phyloP scores from a whole-genome alignment of 2,113 vertebrate species.

The Trogon surrucura region DNA sequence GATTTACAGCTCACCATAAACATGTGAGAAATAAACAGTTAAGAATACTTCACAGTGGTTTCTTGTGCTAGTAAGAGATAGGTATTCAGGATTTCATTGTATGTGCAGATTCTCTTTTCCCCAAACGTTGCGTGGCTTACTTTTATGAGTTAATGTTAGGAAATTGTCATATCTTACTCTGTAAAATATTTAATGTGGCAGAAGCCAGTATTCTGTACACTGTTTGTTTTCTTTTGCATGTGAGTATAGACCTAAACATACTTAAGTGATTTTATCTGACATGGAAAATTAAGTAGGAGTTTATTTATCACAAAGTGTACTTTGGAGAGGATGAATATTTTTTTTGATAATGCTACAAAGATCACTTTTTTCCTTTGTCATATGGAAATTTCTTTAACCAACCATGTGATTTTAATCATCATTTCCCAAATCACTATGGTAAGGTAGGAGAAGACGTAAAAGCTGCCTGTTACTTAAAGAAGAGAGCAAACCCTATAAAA shows the following conservation, averaged over 20 bases:
- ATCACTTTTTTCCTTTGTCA: not conserved
- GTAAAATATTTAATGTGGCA: not conserved
- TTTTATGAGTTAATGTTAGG: not conserved
- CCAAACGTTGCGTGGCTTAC: not conserved
- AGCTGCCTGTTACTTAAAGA: not conserved
- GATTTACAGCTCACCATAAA: not conserved
- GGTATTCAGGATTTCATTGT: not conserved
- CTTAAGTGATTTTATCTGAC: not conserved
- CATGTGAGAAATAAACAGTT: not conserved
- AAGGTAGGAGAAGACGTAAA: not conserved
- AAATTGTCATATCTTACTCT: not conserved
- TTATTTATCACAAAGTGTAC: not conserved
- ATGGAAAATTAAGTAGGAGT: not conserved
- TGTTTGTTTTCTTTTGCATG: not conserved
- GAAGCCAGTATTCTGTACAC: not conserved
- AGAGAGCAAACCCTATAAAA: not conserved
- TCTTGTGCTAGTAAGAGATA: not conserved
- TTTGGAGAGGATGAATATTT: not conserved
- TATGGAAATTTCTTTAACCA: not conserved
- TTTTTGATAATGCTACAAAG: not conserved
- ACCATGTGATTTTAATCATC: accelerated
- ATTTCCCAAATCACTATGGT: not conserved
- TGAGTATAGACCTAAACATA: not conserved
- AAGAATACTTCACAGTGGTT: not conserved
- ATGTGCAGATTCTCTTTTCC: not conserved